Evolutionary conservation across 2,113 vertebrate genomes (phyloP), one percentile per base, ranked within the genome.

Genomic region (Gracilinanus agilis): DNA sequence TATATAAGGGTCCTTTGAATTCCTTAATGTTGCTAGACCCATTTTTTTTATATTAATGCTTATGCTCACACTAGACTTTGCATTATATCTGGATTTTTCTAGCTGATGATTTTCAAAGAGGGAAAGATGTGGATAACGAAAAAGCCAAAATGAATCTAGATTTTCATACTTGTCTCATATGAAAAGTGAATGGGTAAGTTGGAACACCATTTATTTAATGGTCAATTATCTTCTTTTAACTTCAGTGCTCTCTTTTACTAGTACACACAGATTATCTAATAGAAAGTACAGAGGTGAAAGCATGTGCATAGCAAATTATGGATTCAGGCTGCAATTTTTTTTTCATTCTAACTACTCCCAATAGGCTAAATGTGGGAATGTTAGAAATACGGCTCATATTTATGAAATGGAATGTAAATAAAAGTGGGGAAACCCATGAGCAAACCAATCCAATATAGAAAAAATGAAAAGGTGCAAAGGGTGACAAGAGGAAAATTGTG

Each of bases 401-500:
- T 95, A 95, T 96, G 97, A 98, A 97, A 95, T n/a, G 54, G 75
- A 96, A 94, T 27, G 29, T 90, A 97, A 98, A 98, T 97, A 97
- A 96, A 96, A 97, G 95, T 4, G 54, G 90, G 49, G 93, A 98
- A 91, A 44, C 3, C 95, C 95, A 96, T 90, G 67, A 96, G 94
- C 88, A 94, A 96, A 95, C 54, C 61, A 93, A 94, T 95, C 95
- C 16, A 61, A 93, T 93, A 91, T 44, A 94, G 92, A 95, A 95
- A 97, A 96, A 96, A 97, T 53, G 92, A 95, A 92, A 96, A 88
- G 97, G 96, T 93, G 93, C 95, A 96, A 97, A 96, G 96, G 96
- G 97, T 97, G 97, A 98, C 97, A 94, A 97, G 96, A 95, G 95
- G 97, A 96, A 98, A 98, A 98, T 95, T 96, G 96, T 97, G 96